Evolutionary conservation across 2,888 invertebrate genomes (phyloP).

Genomic region (Drosophila barbarae): DNA sequence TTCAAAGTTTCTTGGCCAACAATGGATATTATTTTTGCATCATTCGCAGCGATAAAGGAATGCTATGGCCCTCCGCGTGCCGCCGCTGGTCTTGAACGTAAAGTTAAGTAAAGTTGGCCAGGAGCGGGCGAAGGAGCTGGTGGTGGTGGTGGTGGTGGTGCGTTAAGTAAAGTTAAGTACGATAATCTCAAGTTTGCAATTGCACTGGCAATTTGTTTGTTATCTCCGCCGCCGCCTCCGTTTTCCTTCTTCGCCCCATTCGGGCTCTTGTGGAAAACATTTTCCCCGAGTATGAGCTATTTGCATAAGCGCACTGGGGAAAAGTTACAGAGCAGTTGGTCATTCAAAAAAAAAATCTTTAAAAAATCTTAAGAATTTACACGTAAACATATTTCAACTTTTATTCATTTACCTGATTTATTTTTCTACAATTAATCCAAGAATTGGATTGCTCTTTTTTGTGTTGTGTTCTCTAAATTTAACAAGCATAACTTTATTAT

Average conservation of each 20-base stretch:
- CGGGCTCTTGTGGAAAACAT: slow-evolving; percentile 25
- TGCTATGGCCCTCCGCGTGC: background rate
- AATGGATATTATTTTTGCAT: slow-evolving; percentile 48
- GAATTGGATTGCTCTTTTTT: no score
- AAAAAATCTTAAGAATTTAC: no score
- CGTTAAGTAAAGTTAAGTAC: slow-evolving; percentile 35
- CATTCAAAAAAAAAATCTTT: background rate
- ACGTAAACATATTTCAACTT: no score
- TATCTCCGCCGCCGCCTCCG: slow-evolving; percentile 43
- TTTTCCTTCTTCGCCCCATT: background rate
- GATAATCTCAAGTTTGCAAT: slow-evolving; percentile 65
- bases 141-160: background rate
- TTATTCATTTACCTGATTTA: no score
- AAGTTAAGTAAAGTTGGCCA: slow-evolving; percentile 21
- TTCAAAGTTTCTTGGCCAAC: slow-evolving; percentile 29
- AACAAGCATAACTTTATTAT: no score
- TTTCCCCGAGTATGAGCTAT: slow-evolving; percentile 23
- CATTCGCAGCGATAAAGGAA: slow-evolving; percentile 47
- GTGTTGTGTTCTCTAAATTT: no score
- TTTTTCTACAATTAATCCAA: no score
- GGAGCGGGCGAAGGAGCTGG: background rate
- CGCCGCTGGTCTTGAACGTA: slow-evolving; percentile 22
- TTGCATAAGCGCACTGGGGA: slow-evolving; percentile 24
- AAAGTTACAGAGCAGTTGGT: background rate
- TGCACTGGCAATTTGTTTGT: slow-evolving; percentile 71